Percentiles rank a stretch among this genome's conserved stretches.
Evolutionary conservation across 1,140 invertebrate genomes (phyloP).

Genomic region (Diplogasteroides magnus): DNA sequence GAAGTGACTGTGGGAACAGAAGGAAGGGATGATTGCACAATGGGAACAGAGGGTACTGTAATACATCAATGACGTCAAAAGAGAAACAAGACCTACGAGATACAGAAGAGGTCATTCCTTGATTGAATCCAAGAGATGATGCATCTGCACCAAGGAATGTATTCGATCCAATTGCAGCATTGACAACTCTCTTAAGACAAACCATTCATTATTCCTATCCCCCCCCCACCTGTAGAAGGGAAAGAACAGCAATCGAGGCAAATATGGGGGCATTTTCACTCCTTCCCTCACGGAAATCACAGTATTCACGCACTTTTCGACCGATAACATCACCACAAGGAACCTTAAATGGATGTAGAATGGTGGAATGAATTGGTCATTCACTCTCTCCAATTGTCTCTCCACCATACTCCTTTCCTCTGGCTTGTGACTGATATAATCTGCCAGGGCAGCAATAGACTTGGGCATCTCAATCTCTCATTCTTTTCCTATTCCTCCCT

Average conservation of each 20-base stretch:
- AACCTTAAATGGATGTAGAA: neutral
- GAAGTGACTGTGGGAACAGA: neutral
- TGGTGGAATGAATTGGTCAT: neutral
- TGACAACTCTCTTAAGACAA: neutral
- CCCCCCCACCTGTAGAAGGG: neutral
- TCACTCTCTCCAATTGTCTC: neutral
- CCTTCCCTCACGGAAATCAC: neutral
- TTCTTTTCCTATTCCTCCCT: too few relatives aligned
- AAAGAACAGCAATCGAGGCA: neutral
- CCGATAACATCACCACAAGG: too few relatives aligned
- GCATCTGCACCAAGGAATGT: neutral
- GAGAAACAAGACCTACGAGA: neutral
- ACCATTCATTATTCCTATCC: neutral
- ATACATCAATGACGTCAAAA: neutral
- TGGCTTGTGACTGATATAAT: neutral
- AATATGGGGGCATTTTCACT: neutral
- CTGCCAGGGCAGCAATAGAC: neutral
- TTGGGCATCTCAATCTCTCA: neutral
- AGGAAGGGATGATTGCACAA: neutral
- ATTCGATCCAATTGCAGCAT: neutral
- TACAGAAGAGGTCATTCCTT: neutral
- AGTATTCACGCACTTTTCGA: too few relatives aligned
- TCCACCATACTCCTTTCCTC: neutral
- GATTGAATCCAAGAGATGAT: neutral
- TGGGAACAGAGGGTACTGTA: neutral